Conservation (phyloP, 2,113 vertebrate species). For the Oplegnathus fasciatus region DNA sequence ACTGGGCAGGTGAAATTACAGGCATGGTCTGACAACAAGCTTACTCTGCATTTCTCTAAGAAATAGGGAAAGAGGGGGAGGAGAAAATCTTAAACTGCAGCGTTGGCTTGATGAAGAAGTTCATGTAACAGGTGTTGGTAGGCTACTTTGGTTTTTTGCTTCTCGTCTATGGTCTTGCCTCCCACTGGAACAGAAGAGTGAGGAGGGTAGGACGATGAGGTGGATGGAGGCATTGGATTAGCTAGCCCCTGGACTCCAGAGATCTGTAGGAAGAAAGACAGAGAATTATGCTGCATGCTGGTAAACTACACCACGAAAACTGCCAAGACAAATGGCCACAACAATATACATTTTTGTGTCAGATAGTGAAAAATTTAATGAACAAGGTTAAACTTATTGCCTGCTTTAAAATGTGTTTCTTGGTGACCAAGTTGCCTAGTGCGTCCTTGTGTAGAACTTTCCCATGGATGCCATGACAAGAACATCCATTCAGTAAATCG, state of each 20-base stretch:
- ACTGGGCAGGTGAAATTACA: conserved; percentile 31
- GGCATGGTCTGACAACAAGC: conserved; percentile 42
- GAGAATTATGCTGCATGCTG: background rate
- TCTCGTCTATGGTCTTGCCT: conserved; percentile 57
- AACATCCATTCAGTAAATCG: background rate
- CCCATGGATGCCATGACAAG: background rate
- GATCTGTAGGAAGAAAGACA: conserved; percentile 74
- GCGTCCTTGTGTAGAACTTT: background rate
- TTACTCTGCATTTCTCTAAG: conserved; percentile 41
- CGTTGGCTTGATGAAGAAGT: conserved; percentile 56
- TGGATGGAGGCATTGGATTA: conserved; percentile 18
- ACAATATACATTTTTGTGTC: background rate
- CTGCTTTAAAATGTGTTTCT: too few relatives aligned
- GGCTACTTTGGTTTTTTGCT: conserved; percentile 73
- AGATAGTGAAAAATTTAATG: too few relatives aligned
- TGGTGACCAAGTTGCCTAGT: background rate
- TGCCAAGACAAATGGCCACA: background rate
- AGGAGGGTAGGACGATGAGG: conserved; percentile 39
- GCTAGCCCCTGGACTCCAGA: conserved; percentile 84
- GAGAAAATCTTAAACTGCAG: conserved; percentile 49
- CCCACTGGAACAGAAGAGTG: conserved; percentile 55
- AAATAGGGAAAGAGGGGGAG: conserved; percentile 18
- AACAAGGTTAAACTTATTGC: too few relatives aligned
- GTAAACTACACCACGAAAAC: background rate
- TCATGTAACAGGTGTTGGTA: conserved; percentile 68